phyloP scores from a whole-genome alignment of 2,888 invertebrate genomes.

The Phania funesta region DNA sequence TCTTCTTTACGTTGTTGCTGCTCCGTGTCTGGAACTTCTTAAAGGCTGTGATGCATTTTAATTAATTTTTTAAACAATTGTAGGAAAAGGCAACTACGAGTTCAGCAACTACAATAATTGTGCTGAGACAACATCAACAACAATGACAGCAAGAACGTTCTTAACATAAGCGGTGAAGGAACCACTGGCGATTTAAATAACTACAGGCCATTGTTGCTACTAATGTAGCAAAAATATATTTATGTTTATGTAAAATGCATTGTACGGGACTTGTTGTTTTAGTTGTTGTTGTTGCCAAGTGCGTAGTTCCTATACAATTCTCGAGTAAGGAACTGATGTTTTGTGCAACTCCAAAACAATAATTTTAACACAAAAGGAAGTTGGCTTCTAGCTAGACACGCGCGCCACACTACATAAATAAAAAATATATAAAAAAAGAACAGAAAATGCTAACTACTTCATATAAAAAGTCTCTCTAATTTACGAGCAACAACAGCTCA shows the following conservation, averaged over 20 bases:
- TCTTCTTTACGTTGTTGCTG: constrained; percentile 35
- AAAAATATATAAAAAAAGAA: constrained; percentile 6
- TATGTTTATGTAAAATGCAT: background rate
- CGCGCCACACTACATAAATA: constrained; percentile 47
- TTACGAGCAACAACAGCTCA: constrained; percentile 35
- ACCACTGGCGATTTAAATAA: constrained; percentile 47
- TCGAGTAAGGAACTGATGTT: constrained; percentile 3
- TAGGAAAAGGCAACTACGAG: background rate
- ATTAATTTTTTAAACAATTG: constrained; percentile 60
- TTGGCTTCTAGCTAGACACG: constrained; percentile 58
- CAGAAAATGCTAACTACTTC: background rate
- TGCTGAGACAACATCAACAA: constrained; percentile 12
- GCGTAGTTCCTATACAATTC: constrained; percentile 40
- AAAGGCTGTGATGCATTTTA: constrained; percentile 60
- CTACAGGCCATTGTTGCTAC: constrained; percentile 44
- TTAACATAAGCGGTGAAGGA: background rate
- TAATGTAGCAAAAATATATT: constrained; percentile 31
- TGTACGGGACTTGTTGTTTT: constrained; percentile 24
- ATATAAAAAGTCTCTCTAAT: background rate
- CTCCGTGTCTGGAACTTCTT: constrained; percentile 44
- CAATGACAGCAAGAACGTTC: constrained; percentile 18
- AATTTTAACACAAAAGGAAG: constrained; percentile 54
- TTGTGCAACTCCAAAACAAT: constrained; percentile 39
- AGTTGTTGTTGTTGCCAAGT: constrained; percentile 36
- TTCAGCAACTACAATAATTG: constrained; percentile 9